phyloP scores from a whole-genome alignment of 2,888 invertebrate genomes.

The Mycalesis mineus region DNA sequence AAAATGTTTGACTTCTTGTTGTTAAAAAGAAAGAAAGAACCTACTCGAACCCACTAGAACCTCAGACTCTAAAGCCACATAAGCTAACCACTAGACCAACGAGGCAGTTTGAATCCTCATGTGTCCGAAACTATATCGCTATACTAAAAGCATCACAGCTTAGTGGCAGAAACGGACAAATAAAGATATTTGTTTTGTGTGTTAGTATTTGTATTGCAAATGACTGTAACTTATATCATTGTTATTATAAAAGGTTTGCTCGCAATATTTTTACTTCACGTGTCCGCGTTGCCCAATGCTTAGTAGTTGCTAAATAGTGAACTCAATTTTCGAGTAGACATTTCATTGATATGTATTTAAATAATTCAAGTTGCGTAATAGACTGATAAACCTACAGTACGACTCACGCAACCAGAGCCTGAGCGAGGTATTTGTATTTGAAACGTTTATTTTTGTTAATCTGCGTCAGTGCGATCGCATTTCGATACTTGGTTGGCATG shows the following conservation, averaged over 20 bases:
- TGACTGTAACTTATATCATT: too few species aligned
- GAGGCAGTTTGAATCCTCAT: too few species aligned
- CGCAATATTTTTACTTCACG: slow-evolving; percentile 14
- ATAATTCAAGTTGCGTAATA: slow-evolving; percentile 27
- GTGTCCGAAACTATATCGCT: too few species aligned
- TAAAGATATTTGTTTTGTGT: too few species aligned
- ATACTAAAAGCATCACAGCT: too few species aligned
- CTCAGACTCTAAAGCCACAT: too few species aligned
- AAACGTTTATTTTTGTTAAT: slow-evolving; percentile 1
- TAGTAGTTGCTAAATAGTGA: slow-evolving; percentile 23
- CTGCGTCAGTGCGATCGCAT: not conserved
- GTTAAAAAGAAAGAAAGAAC: too few species aligned
- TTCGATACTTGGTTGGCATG: not conserved
- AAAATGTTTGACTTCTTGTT: too few species aligned
- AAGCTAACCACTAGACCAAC: too few species aligned
- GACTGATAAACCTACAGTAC: slow-evolving; percentile 27
- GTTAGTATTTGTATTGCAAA: too few species aligned
- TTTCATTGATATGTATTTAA: slow-evolving; percentile 34
- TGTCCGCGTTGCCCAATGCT: slow-evolving; percentile 16
- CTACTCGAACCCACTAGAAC: too few species aligned
- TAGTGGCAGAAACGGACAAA: too few species aligned
- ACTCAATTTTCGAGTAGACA: slow-evolving; percentile 29
- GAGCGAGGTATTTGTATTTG: slow-evolving; percentile 14
- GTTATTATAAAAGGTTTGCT: not conserved
- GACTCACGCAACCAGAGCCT: slow-evolving; percentile 13